Evolutionary conservation across 2,797 vertebrate species (phyloP).

Genomic region (Choloepus didactylus): DNA sequence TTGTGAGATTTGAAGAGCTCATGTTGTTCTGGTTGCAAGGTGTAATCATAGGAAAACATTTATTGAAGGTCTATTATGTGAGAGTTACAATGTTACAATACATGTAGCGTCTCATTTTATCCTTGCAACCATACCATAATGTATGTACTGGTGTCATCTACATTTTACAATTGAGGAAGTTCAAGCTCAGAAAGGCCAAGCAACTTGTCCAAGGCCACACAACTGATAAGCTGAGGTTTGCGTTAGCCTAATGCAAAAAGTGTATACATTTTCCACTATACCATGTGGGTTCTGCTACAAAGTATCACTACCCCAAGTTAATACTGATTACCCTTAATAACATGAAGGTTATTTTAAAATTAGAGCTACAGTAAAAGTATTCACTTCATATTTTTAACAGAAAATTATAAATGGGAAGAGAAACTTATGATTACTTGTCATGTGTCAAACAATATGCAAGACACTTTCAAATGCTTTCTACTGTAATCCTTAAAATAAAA

Average conservation of each 20-base stretch:
- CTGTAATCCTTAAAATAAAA: neutral
- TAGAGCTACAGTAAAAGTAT: neutral
- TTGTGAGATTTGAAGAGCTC: neutral
- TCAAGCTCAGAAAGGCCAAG: neutral
- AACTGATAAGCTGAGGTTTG: neutral
- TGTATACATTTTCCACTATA: neutral
- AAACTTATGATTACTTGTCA: neutral
- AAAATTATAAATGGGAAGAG: constrained; percentile 33
- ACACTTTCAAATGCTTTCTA: neutral
- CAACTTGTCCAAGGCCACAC: neutral
- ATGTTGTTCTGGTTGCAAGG: neutral
- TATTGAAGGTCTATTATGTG: neutral
- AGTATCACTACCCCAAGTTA: neutral
- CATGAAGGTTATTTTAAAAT: neutral
- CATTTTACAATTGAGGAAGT: neutral
- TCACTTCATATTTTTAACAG: constrained; percentile 28
- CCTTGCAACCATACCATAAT: neutral
- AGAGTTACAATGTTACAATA: neutral
- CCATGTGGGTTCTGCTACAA: neutral
- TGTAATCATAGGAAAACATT: neutral
- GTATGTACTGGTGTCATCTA: neutral
- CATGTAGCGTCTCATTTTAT: neutral
- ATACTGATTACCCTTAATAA: constrained; percentile 4
- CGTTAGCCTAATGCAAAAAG: neutral
- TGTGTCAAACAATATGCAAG: neutral